phyloP scores from a whole-genome alignment of 53 echinoderm and acorn worm genomes.

The Patiria pectinifera region DNA sequence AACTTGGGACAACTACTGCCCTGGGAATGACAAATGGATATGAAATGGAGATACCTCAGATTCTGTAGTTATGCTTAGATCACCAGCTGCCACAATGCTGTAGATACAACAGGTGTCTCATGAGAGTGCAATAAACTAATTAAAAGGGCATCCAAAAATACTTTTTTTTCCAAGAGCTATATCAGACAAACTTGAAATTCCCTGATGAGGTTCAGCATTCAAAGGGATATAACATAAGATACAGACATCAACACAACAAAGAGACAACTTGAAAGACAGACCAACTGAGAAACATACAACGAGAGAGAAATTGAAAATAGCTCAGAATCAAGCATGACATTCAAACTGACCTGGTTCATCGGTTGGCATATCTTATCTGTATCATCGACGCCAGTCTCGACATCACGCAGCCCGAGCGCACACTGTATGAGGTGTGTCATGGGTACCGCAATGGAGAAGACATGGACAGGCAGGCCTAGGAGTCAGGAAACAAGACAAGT shows the following conservation, averaged over 20 bases:
- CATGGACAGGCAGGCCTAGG: constrained; percentile 58
- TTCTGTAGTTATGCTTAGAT: neutral
- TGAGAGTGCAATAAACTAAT: too few relatives aligned
- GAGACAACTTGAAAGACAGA: neutral
- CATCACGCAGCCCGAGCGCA: constrained; percentile 43
- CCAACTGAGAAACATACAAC: neutral
- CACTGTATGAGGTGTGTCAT: constrained; percentile 60
- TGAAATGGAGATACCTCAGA: neutral
- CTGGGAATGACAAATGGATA: neutral
- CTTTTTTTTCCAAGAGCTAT: too few relatives aligned
- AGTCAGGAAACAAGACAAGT: neutral
- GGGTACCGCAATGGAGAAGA: constrained; percentile 67
- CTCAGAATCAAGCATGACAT: neutral
- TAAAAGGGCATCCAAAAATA: too few relatives aligned
- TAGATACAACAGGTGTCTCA: too few relatives aligned
- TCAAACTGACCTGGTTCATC: neutral
- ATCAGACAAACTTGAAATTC: too few relatives aligned
- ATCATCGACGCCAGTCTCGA: neutral
- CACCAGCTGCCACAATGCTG: too few relatives aligned
- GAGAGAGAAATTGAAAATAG: neutral
- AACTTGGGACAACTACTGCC: neutral
- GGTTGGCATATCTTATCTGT: neutral
- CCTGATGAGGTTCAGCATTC: too few relatives aligned
- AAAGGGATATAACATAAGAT: too few relatives aligned
- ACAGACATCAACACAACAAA: too few relatives aligned